Conservation (phyloP, 2,113 vertebrate genomes). For the Carettochelys insculpta region DNA sequence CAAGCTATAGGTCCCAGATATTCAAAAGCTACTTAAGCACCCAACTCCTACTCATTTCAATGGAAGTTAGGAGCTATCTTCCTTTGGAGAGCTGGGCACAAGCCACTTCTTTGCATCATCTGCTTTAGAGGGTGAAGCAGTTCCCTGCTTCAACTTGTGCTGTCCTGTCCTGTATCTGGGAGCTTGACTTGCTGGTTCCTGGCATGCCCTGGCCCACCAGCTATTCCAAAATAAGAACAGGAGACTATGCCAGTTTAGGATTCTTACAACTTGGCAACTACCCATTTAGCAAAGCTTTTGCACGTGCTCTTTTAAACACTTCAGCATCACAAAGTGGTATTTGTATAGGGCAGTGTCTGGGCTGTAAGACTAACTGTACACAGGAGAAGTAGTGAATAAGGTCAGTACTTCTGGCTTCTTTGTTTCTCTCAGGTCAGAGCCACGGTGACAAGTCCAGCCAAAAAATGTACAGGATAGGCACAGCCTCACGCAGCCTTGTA, state of each 20-base stretch:
- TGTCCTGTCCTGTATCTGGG: not conserved
- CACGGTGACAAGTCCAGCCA: not conserved
- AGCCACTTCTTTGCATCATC: not conserved
- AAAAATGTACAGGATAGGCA: not conserved
- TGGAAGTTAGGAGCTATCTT: not conserved
- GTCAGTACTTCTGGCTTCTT: not conserved
- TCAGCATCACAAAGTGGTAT: not conserved
- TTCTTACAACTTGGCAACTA: not conserved
- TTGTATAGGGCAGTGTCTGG: not conserved
- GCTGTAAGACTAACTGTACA: not conserved
- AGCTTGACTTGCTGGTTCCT: not conserved
- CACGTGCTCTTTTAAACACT: not conserved
- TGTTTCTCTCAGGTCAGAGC: not conserved
- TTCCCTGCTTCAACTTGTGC: not conserved
- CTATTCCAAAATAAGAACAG: not conserved
- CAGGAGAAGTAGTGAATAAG: not conserved
- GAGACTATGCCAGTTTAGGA: not conserved
- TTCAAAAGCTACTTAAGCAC: too few species aligned
- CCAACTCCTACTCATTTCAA: too few species aligned
- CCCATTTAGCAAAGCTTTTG: not conserved
- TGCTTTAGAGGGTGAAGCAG: not conserved
- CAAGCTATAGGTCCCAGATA: not conserved
- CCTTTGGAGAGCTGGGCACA: not conserved
- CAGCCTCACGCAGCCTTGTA: not conserved
- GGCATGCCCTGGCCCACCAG: not conserved